Percentiles rank a stretch among this genome's conserved stretches.
Conservation (phyloP, 2,888 invertebrate genomes). For the Apotomis betuletana region DNA sequence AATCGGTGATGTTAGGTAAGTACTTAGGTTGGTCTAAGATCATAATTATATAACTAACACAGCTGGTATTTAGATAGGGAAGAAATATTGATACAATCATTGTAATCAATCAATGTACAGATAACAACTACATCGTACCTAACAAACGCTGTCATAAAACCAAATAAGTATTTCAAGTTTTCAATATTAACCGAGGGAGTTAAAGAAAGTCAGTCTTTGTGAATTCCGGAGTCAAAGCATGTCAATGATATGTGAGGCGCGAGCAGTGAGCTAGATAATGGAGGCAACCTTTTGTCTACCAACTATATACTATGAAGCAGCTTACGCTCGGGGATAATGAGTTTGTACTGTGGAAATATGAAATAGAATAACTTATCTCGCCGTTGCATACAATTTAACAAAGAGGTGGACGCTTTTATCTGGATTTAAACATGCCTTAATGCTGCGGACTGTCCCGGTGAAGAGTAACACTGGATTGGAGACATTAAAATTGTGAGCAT, state of each 20-base stretch:
- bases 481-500: constrained; percentile 21
- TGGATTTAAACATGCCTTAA: constrained; percentile 21
- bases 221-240: constrained; percentile 56
- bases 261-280: constrained; percentile 62
- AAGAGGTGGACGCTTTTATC: constrained; percentile 35
- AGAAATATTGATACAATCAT: constrained; percentile 10
- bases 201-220: constrained; percentile 51
- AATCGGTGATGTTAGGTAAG: neutral
- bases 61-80: constrained; percentile 3
- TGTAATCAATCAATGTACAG: constrained; percentile 35
- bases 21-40: neutral
- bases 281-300: constrained; percentile 64
- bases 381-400: constrained; percentile 38
- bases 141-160: constrained; percentile 4
- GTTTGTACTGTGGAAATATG: constrained; percentile 58
- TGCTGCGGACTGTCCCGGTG: neutral
- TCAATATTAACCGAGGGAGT: constrained; percentile 44
- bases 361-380: constrained; percentile 57
- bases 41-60: neutral
- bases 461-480: constrained; percentile 30
- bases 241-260: constrained; percentile 64
- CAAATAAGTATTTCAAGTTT: neutral
- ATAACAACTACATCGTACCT: constrained; percentile 18
- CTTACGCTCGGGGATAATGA: constrained; percentile 61
- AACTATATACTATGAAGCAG: constrained; percentile 52